Conservation (phyloP, 2,888 invertebrate species). For the Acleris emargana region DNA sequence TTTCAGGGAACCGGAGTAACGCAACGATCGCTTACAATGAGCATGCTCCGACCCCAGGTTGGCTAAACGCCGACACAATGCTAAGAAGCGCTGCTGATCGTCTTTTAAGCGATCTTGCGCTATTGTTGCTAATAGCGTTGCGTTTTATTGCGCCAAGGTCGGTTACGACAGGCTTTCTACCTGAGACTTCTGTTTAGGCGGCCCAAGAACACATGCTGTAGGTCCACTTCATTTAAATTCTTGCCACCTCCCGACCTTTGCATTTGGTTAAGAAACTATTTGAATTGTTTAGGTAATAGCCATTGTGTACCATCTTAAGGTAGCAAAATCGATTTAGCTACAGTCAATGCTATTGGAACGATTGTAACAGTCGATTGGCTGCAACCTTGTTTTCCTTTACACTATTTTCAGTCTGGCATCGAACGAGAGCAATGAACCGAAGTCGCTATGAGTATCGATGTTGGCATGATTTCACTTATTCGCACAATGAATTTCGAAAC, state of each 20-base stretch:
- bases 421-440: constrained; percentile 68
- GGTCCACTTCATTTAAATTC: constrained; percentile 68
- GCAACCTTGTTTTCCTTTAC: constrained; percentile 72
- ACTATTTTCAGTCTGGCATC: constrained; percentile 66
- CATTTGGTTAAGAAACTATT: constrained; percentile 62
- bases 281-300: constrained; percentile 50
- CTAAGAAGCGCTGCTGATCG: constrained; percentile 75
- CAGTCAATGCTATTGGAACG: constrained; percentile 59
- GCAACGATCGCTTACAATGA: constrained; percentile 67
- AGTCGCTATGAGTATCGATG: constrained; percentile 60
- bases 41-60: constrained; percentile 64
- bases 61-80: constrained; percentile 71
- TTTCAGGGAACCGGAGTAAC: constrained; percentile 64
- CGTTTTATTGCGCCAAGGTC: constrained; percentile 75
- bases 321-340: constrained; percentile 31
- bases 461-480: constrained; percentile 73
- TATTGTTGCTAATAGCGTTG: constrained; percentile 72
- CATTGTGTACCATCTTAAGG: constrained; percentile 50
- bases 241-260: constrained; percentile 73
- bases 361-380: constrained; percentile 65
- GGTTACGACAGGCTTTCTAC: constrained; percentile 78
- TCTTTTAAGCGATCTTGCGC: constrained; percentile 80
- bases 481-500: constrained; percentile 54
- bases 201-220: constrained; percentile 54
- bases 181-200: constrained; percentile 62